Percentiles rank a stretch among this genome's conserved stretches.
Evolutionary conservation across 2,888 invertebrate species (phyloP).

Genomic region (Rugalucina vietnamica): DNA sequence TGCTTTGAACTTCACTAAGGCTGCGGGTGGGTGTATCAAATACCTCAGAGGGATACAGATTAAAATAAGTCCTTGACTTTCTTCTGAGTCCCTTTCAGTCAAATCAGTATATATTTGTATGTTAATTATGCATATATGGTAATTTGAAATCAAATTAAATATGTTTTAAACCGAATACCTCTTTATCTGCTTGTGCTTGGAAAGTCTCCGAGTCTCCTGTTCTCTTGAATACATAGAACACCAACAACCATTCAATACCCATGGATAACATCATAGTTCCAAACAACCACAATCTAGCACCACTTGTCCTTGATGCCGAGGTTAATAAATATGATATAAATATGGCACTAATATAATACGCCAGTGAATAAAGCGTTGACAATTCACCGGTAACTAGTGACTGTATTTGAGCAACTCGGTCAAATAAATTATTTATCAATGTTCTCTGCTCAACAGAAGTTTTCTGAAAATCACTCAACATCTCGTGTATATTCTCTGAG

Average conservation of each 20-base stretch:
- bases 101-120: too few relatives aligned
- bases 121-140: too few relatives aligned
- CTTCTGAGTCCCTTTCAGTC: too few relatives aligned
- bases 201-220: neutral
- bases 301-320: conserved; percentile 86
- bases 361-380: conserved; percentile 87
- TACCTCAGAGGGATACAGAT: too few relatives aligned
- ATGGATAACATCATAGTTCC: conserved; percentile 83
- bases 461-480: conserved; percentile 83
- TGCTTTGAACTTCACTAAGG: too few relatives aligned
- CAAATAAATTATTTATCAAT: conserved; percentile 86
- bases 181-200: neutral
- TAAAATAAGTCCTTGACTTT: too few relatives aligned
- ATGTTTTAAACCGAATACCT: too few relatives aligned
- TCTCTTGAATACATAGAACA: neutral
- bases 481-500: conserved; percentile 76
- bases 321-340: conserved; percentile 86
- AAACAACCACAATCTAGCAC: conserved; percentile 86
- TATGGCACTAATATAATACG: conserved; percentile 86
- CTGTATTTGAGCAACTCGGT: conserved; percentile 86
- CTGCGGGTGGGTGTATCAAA: too few relatives aligned
- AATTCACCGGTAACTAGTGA: conserved; percentile 88
- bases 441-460: conserved; percentile 86
- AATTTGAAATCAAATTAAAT: too few relatives aligned
- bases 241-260: neutral